Percentiles rank a stretch among this genome's conserved stretches.
Evolutionary conservation across 2,797 vertebrate genomes (phyloP).

Genomic region (Tamandua tetradactyla): DNA sequence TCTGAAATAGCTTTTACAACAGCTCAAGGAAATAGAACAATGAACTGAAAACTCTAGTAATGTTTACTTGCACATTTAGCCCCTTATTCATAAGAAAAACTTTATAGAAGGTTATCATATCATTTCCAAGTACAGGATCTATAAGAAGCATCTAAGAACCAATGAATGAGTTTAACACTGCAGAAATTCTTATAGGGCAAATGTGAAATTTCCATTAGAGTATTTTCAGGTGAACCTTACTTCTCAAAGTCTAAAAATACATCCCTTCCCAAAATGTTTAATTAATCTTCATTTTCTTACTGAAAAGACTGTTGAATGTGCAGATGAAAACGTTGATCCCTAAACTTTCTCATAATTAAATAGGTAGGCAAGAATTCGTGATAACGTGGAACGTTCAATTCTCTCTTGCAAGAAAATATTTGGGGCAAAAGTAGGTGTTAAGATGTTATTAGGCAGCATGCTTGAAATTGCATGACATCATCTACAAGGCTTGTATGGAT

Average conservation of each 20-base stretch:
- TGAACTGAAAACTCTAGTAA: neutral
- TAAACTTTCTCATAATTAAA: neutral
- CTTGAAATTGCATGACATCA: neutral
- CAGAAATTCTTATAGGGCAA: neutral
- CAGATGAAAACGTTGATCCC: neutral
- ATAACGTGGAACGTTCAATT: neutral
- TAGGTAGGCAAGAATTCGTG: neutral
- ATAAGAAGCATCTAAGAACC: neutral
- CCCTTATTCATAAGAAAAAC: neutral
- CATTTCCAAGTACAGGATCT: neutral
- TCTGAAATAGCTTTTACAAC: neutral
- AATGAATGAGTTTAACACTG: neutral
- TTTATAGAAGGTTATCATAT: neutral
- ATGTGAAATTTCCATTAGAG: neutral
- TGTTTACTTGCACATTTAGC: neutral
- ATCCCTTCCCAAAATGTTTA: neutral
- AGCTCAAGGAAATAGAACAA: neutral
- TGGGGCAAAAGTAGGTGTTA: neutral
- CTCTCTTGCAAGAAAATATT: neutral
- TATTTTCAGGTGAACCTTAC: neutral
- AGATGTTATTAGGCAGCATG: neutral
- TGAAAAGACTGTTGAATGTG: neutral
- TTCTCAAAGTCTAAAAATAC: neutral
- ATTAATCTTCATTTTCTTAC: neutral
- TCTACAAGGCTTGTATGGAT: neutral